Percentiles rank a stretch among this genome's conserved stretches.
phyloP scores from a whole-genome alignment of 1,140 invertebrate species.

The Brachionus sp. region DNA sequence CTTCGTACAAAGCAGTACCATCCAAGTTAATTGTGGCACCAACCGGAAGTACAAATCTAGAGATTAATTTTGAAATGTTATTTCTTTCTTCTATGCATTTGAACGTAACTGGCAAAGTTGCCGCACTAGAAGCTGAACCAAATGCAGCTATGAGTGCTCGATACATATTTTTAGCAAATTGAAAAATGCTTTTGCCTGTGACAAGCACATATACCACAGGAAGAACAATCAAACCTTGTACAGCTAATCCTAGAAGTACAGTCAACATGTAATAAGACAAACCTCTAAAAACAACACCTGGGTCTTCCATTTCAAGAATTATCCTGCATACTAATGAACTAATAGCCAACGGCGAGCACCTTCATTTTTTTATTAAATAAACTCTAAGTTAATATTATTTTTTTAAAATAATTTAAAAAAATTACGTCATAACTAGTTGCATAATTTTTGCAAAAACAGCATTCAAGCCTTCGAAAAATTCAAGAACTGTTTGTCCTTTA shows the following conservation, averaged over 20 bases:
- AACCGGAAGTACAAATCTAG: slow-evolving; percentile 44
- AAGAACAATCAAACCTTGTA: slow-evolving; percentile 76
- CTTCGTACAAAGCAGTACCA: slow-evolving; percentile 65
- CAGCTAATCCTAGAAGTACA: slow-evolving; percentile 75
- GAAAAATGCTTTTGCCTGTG: slow-evolving; percentile 62
- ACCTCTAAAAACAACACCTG: slow-evolving; percentile 72
- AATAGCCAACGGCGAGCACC: slow-evolving; percentile 78
- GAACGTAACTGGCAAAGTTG: slow-evolving; percentile 39
- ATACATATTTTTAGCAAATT: slow-evolving; percentile 62
- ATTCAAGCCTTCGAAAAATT: slow-evolving; percentile 49
- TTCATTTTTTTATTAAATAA: background rate
- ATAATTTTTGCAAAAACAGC: slow-evolving; percentile 48
- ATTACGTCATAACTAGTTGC: slow-evolving; percentile 48
- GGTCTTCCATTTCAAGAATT: slow-evolving; percentile 75
- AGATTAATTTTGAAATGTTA: slow-evolving; percentile 15
- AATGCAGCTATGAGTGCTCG: slow-evolving; percentile 63
- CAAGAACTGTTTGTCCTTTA: slow-evolving; percentile 48
- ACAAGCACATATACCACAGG: slow-evolving; percentile 65
- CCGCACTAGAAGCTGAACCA: slow-evolving; percentile 50
- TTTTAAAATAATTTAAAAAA: background rate
- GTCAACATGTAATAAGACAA: slow-evolving; percentile 67
- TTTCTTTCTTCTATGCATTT: slow-evolving; percentile 56
- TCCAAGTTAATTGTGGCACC: slow-evolving; percentile 51
- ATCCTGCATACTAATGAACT: slow-evolving; percentile 79
- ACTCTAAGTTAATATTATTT: background rate